phyloP scores from a whole-genome alignment of 2,888 invertebrate genomes.

The Agrochola macilenta region DNA sequence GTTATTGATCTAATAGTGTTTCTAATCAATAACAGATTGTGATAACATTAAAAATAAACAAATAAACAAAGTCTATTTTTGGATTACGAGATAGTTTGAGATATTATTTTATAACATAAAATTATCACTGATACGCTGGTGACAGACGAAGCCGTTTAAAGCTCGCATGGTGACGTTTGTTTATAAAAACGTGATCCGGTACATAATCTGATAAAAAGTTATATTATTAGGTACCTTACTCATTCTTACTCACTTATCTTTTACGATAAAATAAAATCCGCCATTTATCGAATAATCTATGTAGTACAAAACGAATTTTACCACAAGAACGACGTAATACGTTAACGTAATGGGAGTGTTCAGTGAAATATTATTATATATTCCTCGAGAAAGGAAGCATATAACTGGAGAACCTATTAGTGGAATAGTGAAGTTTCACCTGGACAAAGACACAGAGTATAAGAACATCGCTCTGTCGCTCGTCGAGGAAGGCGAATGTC shows the following conservation, averaged over 20 bases:
- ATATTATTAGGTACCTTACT: conserved; percentile 6
- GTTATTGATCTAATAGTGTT: neutral
- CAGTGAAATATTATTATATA: conserved; percentile 68
- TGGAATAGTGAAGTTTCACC: conserved; percentile 63
- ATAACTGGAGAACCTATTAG: conserved; percentile 57
- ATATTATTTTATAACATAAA: no score
- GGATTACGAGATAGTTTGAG: neutral
- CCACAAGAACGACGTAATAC: conserved; percentile 1
- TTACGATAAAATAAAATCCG: neutral
- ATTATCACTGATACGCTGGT: neutral
- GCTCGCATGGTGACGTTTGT: neutral
- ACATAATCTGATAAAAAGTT: conserved; percentile 17
- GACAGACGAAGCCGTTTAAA: neutral
- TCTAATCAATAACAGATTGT: neutral
- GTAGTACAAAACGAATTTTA: conserved; percentile 13
- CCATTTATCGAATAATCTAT: neutral
- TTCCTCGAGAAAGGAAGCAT: conserved; percentile 46
- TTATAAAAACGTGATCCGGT: conserved; percentile 1
- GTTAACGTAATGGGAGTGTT: conserved; percentile 63
- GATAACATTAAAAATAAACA: neutral
- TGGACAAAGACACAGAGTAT: conserved; percentile 60
- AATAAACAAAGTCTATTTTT: neutral
- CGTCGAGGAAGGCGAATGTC: conserved; percentile 60
- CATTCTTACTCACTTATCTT: conserved; percentile 5
- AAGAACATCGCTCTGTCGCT: conserved; percentile 63